Conservation (phyloP, 2,888 invertebrate genomes). For the Drosophila meridionalis region DNA sequence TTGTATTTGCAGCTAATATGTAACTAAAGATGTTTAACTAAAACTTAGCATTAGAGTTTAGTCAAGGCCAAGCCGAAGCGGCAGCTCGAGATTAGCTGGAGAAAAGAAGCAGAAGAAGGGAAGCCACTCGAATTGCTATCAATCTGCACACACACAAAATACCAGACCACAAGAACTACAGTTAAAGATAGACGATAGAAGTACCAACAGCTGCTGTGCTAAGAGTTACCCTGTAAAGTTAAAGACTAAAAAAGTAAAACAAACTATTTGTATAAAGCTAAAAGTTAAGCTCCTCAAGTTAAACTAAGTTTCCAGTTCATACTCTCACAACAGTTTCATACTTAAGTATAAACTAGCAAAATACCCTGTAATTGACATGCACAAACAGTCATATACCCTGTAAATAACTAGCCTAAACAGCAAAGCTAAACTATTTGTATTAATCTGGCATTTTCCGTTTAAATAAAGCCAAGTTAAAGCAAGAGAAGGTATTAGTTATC, state of each 20-base stretch:
- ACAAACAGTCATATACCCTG: not conserved
- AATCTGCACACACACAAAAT: not conserved
- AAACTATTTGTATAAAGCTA: not conserved
- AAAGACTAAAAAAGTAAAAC: too few relatives aligned
- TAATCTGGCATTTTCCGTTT: rapidly evolving
- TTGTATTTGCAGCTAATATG: constrained; percentile 33
- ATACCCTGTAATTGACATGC: too few relatives aligned
- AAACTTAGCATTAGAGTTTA: constrained; percentile 25
- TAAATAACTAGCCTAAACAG: not conserved
- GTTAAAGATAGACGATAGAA: not conserved
- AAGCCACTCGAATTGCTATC: constrained; percentile 9
- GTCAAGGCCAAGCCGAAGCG: constrained; percentile 43
- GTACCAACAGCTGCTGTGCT: not conserved
- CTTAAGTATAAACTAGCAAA: too few relatives aligned
- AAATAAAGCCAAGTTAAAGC: not conserved
- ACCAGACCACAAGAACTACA: not conserved
- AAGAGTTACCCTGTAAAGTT: constrained; percentile 8
- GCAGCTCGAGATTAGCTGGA: constrained; percentile 22
- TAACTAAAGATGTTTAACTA: constrained; percentile 44
- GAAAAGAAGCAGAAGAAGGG: not conserved
- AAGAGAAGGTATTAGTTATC: too few relatives aligned
- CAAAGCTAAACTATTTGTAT: not conserved
- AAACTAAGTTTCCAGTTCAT: too few relatives aligned
- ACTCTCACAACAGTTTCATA: too few relatives aligned
- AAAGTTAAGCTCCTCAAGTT: too few relatives aligned